Base-by-base conservation (phyloP, 2,888 invertebrate species). In the Cyaniris semiargus region DNA sequence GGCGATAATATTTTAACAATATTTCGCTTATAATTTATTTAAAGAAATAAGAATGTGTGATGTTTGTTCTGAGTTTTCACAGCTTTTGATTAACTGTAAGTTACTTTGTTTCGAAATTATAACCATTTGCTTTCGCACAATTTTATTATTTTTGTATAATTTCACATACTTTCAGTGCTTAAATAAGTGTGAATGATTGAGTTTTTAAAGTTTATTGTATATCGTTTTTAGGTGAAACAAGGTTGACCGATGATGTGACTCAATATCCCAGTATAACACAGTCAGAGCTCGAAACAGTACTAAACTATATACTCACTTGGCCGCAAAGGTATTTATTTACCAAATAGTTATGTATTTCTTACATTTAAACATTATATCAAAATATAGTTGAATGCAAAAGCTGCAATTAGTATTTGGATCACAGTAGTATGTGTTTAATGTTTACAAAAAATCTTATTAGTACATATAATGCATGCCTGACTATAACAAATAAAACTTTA, bases 31-130 rank as follows among this genome's bases (percentile, higher is more conserved):
- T 83, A 85, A 84, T 87, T 86, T 80, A 87, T 83, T 79, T 85
- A 93, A 92, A 94, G 97, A 97, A 79, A 85, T 85, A 87, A 94
- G 89, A 91, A 94, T 94, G 97, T 98, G 98, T 96, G 98, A 98
- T 96, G 97, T 97, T 94, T 98, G 98, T 95, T 96, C 97, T 90
- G 98, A 98, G 94, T 97, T 98, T 95, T 96, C 97, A 94, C 97
- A 97, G 95, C 96, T 98, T 93, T 96, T 98, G 91, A 96, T 97
- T 83, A 93, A 94, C 91, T 94, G 94, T 94, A 92, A 94, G 94
- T 91, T 89, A 90, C 92, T 89, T 92, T 92, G 92, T 93, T 93
- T 92, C 89, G 86, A 90, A 90, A 89, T 89, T 87, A 86, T 84
- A 81, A 83, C 83, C 82, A 86, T 85, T 87, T 85, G 83, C 83